A percentile compares a stretch with the other conserved stretches of the same genome.
Evolutionary conservation across 1,140 invertebrate genomes (phyloP).

Genomic region (Episyrphus balteatus): DNA sequence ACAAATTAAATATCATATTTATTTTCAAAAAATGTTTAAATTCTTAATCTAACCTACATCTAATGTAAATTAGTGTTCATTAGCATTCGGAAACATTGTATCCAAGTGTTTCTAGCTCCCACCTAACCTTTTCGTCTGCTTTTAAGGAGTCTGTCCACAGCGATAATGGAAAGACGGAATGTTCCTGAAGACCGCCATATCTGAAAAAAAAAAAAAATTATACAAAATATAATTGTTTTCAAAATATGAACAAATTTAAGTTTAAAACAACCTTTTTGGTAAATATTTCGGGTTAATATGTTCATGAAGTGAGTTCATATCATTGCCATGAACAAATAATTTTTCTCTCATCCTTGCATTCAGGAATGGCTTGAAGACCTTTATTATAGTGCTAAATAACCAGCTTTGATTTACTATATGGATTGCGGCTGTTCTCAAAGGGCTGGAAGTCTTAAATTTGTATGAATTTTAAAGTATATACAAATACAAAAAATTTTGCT

Average conservation of each 20-base stretch:
- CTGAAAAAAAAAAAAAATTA: conserved; percentile 6
- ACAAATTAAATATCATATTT: too few relatives aligned
- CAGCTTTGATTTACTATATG: conserved; percentile 70
- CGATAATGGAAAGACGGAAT: conserved; percentile 49
- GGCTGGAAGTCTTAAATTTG: conserved; percentile 52
- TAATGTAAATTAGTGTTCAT: too few relatives aligned
- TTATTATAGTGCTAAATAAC: conserved; percentile 65
- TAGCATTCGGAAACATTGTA: conserved; percentile 28
- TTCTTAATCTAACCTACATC: too few relatives aligned
- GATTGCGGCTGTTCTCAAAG: conserved; percentile 58
- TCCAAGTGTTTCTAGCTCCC: conserved; percentile 51
- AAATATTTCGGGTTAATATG: conserved; percentile 58
- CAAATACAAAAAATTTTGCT: conserved; percentile 24
- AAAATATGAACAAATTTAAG: neutral
- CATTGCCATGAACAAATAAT: conserved; percentile 63
- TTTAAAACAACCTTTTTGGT: conserved; percentile 45
- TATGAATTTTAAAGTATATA: conserved; percentile 5
- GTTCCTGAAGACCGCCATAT: conserved; percentile 58
- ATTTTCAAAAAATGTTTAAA: too few relatives aligned
- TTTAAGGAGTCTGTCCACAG: conserved; percentile 57
- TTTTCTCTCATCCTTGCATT: conserved; percentile 53
- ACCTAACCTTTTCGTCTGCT: conserved; percentile 45
- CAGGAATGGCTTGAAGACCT: conserved; percentile 64
- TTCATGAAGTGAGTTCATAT: conserved; percentile 63
- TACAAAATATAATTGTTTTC: neutral